These are phyloP conservation scores for Equus przewalskii DNA, from an alignment of 2,113 vertebrate species.

Conservation along the genomic window DNA sequence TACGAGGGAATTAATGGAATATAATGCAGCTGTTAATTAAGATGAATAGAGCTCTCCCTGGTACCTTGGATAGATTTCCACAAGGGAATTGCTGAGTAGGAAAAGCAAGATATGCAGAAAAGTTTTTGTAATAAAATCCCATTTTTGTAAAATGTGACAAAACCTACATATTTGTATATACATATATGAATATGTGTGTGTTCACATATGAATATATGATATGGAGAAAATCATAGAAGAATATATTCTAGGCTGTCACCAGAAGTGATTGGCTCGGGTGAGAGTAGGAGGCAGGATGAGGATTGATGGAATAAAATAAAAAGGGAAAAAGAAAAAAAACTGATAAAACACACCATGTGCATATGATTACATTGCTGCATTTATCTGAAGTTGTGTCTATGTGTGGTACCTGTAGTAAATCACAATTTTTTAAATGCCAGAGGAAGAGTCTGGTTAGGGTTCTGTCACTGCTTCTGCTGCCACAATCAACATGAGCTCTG, in stretches of 20 bases:
- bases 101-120: slow-evolving; percentile 19
- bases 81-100: not conserved
- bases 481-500: not conserved
- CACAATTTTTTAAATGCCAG: not conserved
- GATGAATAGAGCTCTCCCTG: not conserved
- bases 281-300: not conserved
- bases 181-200: not conserved
- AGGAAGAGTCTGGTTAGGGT: not conserved
- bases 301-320: not conserved
- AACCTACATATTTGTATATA: not conserved
- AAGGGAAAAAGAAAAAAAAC: not conserved
- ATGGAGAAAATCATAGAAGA: not conserved
- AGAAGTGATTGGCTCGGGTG: not conserved
- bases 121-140: not conserved
- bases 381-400: not conserved
- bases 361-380: not conserved
- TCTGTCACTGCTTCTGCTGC: not conserved
- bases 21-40: not conserved
- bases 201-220: not conserved
- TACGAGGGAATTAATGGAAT: not conserved
- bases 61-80: not conserved
- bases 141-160: not conserved
- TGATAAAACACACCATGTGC: not conserved
- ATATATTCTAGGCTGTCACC: not conserved
- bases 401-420: not conserved